Conservation (phyloP, 2,113 vertebrate genomes). For the Spheniscus mendiculus region DNA sequence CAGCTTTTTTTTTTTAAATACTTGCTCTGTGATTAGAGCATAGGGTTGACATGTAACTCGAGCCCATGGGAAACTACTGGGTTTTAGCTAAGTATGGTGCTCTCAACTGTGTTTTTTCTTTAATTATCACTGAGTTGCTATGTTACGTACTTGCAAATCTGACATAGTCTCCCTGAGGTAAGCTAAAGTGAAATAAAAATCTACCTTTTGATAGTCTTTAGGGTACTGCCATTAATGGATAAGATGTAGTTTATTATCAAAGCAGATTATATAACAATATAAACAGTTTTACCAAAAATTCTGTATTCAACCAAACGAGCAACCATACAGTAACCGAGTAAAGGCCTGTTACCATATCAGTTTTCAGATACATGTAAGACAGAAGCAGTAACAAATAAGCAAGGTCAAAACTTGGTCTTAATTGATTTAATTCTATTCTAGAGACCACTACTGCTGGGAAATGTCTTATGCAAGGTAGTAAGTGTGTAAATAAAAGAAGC, state of each 20-base stretch:
- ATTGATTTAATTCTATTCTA: neutral
- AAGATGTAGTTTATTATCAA: neutral
- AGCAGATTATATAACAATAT: neutral
- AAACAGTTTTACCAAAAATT: neutral
- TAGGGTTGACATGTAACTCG: neutral
- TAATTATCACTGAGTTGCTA: neutral
- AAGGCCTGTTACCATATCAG: rapidly evolving
- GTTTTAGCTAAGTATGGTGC: neutral
- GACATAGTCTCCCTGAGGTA: neutral
- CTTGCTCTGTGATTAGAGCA: neutral
- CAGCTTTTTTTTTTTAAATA: neutral
- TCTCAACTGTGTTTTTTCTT: neutral
- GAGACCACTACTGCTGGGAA: neutral
- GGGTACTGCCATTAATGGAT: neutral
- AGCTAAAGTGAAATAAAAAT: neutral
- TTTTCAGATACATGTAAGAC: neutral
- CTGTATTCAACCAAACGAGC: neutral
- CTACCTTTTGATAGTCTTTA: neutral
- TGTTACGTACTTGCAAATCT: neutral
- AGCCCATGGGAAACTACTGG: neutral
- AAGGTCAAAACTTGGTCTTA: neutral
- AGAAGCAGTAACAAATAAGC: neutral
- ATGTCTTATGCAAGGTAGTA: neutral
- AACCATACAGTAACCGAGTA: neutral
- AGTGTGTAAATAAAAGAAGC: neutral